Conservation (phyloP, 2,888 invertebrate species). For the Trachelus iudaicus region DNA sequence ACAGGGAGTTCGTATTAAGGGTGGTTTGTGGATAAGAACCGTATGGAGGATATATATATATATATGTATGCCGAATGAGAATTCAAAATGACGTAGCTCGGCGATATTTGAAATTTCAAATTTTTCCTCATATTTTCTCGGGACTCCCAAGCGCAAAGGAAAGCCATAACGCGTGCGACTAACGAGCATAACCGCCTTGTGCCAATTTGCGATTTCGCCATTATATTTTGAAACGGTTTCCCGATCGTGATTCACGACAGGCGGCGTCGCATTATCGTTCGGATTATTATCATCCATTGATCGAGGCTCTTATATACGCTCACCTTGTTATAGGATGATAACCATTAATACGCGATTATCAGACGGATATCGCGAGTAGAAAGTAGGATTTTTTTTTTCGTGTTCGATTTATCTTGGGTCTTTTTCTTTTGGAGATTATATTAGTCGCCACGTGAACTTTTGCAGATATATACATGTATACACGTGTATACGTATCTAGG, state of each 20-base stretch:
- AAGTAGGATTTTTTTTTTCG: background rate
- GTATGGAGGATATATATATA: background rate
- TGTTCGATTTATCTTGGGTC: background rate
- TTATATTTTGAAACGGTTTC: conserved; percentile 44
- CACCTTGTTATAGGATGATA: background rate
- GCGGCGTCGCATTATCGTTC: conserved; percentile 19
- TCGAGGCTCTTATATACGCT: background rate
- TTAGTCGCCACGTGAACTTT: background rate
- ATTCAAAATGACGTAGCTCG: no score
- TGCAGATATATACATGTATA: background rate
- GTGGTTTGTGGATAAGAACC: background rate
- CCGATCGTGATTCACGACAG: conserved; percentile 48
- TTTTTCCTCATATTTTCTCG: background rate
- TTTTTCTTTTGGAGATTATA: background rate
- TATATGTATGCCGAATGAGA: no score
- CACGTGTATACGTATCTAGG: background rate
- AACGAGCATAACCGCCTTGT: conserved; percentile 54
- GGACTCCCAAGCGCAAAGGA: background rate
- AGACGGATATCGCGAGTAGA: background rate
- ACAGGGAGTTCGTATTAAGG: background rate
- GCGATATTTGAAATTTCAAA: background rate
- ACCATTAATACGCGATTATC: conserved; percentile 22
- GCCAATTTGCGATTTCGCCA: conserved; percentile 47
- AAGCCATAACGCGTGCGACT: conserved; percentile 11
- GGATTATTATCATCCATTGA: background rate